Conservation (phyloP, 2,888 invertebrate genomes). For the Hedychridium roseum region DNA sequence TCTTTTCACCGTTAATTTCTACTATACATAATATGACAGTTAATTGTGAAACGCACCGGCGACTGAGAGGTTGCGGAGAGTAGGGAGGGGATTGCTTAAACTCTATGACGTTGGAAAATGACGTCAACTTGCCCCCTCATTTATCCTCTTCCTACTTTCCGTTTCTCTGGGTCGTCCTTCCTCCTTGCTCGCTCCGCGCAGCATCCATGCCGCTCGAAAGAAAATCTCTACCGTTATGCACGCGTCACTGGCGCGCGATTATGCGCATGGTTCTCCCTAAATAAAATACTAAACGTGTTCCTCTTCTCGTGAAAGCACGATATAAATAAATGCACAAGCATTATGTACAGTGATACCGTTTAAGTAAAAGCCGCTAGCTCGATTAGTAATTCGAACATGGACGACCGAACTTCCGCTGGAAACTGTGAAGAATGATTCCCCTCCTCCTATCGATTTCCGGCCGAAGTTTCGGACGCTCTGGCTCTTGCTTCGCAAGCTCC, state of each 20-base stretch:
- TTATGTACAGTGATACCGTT: slow-evolving; percentile 55
- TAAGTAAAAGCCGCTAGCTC: slow-evolving; percentile 61
- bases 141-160: no score
- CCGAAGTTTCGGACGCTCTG: not conserved
- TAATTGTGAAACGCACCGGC: slow-evolving; percentile 58
- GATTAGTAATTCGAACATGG: slow-evolving; percentile 14
- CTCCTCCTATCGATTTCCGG: not conserved
- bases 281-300: slow-evolving; percentile 59
- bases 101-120: no score
- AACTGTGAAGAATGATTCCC: not conserved
- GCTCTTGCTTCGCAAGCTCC: no score
- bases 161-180: no score
- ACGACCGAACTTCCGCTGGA: slow-evolving; percentile 1
- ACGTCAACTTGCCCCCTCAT: no score
- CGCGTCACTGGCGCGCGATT: slow-evolving; percentile 27
- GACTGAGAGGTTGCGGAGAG: no score
- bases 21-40: slow-evolving; percentile 61
- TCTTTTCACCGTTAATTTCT: slow-evolving; percentile 61
- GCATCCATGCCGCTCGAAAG: slow-evolving; percentile 21
- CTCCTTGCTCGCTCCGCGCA: no score
- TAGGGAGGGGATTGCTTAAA: no score
- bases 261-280: slow-evolving; percentile 43
- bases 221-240: slow-evolving; percentile 19
- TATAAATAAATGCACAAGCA: slow-evolving; percentile 63
- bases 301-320: slow-evolving; percentile 53